Conservation (phyloP, 2,113 vertebrate species). For the Nansenia antarctica region DNA sequence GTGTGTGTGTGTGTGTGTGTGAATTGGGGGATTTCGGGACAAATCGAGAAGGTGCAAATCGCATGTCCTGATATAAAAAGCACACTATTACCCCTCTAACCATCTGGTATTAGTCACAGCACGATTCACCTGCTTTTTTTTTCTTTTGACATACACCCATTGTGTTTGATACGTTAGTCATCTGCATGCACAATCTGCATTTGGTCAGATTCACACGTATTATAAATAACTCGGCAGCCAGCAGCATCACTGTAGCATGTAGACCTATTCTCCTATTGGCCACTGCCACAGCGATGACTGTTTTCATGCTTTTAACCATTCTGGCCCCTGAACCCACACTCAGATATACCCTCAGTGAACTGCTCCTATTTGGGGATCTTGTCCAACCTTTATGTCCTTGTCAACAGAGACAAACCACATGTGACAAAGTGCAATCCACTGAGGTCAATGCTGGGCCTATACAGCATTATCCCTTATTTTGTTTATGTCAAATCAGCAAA, state of each 20-base stretch:
- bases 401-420: too few relatives aligned
- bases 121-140: slow-evolving; percentile 56
- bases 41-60: slow-evolving; percentile 27
- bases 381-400: too few relatives aligned
- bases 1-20: neutral
- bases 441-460: too few relatives aligned
- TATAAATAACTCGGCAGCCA: slow-evolving; percentile 66
- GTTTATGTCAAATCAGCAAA: too few relatives aligned
- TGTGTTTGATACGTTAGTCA: slow-evolving; percentile 67
- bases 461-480: too few relatives aligned
- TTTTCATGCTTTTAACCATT: slow-evolving; percentile 34
- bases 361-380: neutral
- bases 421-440: too few relatives aligned
- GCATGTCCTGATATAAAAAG: slow-evolving; percentile 28
- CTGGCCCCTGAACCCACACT: slow-evolving; percentile 52
- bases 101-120: slow-evolving; percentile 62
- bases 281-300: slow-evolving; percentile 3
- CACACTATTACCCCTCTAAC: slow-evolving; percentile 39
- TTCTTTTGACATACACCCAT: slow-evolving; percentile 32
- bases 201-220: slow-evolving; percentile 71
- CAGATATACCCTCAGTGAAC: too few relatives aligned
- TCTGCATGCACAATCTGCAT: slow-evolving; percentile 71
- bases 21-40: too few relatives aligned
- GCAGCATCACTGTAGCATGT: slow-evolving; percentile 46
- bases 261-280: slow-evolving; percentile 53